These are phyloP conservation scores for Odocoileus hemionus DNA, from an alignment of 2,113 vertebrate species.

Conservation along the genomic window DNA sequence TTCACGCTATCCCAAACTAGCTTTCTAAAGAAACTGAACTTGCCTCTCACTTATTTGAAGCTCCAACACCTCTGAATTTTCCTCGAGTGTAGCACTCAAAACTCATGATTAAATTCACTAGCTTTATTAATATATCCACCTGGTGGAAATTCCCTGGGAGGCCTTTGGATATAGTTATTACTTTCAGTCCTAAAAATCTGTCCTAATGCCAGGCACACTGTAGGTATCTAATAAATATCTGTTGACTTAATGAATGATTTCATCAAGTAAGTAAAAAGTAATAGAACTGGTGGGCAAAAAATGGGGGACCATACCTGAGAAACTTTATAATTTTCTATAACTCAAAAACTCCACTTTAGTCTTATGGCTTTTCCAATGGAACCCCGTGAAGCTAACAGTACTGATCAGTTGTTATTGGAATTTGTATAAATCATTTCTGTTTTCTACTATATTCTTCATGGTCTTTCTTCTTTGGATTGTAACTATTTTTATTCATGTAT, in stretches of 20 bases:
- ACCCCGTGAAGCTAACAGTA: background rate
- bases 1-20: background rate
- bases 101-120: background rate
- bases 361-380: background rate
- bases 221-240: background rate
- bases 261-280: background rate
- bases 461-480: background rate
- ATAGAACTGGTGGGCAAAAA: background rate
- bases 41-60: background rate
- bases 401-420: background rate
- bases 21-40: background rate
- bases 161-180: background rate
- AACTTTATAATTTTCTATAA: background rate
- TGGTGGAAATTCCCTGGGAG: background rate
- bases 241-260: background rate
- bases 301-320: background rate
- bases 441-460: background rate
- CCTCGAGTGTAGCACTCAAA: background rate
- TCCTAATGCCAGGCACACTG: background rate
- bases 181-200: background rate
- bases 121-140: background rate
- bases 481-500: background rate
- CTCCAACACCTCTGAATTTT: background rate
- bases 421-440: background rate
- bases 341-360: background rate